Percentiles rank a stretch among this genome's conserved stretches.
Evolutionary conservation across 2,888 invertebrate species (phyloP).

Genomic region (Cephus spinipes): DNA sequence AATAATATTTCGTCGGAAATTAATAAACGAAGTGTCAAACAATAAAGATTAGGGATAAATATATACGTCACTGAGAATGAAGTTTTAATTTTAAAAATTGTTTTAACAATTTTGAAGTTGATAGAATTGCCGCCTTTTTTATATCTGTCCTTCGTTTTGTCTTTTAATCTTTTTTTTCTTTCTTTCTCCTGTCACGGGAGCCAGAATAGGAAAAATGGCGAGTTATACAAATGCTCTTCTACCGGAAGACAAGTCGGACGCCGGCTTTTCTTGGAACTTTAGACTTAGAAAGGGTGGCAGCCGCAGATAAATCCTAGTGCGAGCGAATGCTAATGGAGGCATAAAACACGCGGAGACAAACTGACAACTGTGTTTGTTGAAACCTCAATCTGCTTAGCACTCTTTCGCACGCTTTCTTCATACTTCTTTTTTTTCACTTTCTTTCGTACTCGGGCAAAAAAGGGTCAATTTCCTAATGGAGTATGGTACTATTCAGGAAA

Average conservation of each 20-base stretch:
- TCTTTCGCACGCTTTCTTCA: background rate
- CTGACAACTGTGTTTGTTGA: constrained; percentile 10
- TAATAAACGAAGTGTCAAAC: no score
- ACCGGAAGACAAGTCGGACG: constrained; percentile 1
- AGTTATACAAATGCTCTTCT: background rate
- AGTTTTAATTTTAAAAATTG: no score
- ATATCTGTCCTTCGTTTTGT: background rate
- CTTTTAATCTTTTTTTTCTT: background rate
- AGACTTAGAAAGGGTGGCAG: background rate
- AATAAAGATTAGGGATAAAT: no score
- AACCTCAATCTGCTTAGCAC: constrained; percentile 23
- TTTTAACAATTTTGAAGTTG: no score
- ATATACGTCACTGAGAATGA: no score
- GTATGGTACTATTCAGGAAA: background rate
- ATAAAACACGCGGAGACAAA: constrained; percentile 23
- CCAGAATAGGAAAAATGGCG: background rate
- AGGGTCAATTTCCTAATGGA: constrained; percentile 4
- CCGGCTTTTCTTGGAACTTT: background rate
- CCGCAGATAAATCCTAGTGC: background rate
- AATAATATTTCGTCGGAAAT: no score
- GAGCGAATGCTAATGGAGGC: constrained; percentile 24
- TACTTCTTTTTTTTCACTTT: background rate
- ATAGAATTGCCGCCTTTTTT: no score
- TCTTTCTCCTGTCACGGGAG: background rate
- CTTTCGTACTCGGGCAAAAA: background rate